These are phyloP conservation scores for Melanotaenia pygmaea DNA, from an alignment of 2,797 vertebrate species.

Conservation along the genomic window DNA sequence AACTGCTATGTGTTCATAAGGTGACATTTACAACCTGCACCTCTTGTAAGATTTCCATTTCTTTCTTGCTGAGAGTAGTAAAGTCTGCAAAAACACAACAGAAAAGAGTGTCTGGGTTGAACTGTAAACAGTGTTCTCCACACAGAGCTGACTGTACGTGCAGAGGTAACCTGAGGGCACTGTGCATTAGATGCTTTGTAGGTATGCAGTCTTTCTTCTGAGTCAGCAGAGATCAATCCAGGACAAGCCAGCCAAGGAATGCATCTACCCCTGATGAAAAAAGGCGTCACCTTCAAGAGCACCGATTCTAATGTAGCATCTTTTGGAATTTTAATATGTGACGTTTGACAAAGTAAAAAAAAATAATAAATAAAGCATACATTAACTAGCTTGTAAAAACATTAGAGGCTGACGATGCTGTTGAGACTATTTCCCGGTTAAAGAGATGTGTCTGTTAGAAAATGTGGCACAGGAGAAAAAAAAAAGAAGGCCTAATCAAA, in stretches of 20 bases:
- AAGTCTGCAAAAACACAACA: constrained; percentile 32
- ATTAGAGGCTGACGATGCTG: not conserved
- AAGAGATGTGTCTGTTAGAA: not conserved
- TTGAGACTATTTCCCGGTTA: not conserved
- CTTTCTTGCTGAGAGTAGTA: constrained; percentile 22
- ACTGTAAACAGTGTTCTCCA: constrained; percentile 57
- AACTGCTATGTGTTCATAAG: constrained; percentile 21
- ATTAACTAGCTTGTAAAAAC: not conserved
- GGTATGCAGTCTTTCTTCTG: constrained; percentile 62
- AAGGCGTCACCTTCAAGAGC: constrained; percentile 52
- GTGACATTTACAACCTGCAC: constrained; percentile 32
- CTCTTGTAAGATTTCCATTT: constrained; percentile 24
- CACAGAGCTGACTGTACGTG: constrained; percentile 50
- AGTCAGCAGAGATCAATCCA: constrained; percentile 79
- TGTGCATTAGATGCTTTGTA: constrained; percentile 60
- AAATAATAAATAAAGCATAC: not conserved
- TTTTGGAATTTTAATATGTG: not conserved
- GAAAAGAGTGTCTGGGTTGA: constrained; percentile 43
- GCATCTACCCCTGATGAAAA: constrained; percentile 62
- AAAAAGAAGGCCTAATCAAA: not conserved
- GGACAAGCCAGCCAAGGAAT: constrained; percentile 73
- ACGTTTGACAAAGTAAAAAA: not conserved
- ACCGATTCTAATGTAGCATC: constrained; percentile 26
- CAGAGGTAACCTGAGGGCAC: constrained; percentile 41
- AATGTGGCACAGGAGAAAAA: not conserved